Evolutionary conservation across 2,797 vertebrate genomes (phyloP).

Genomic region (Hoplostethus mediterraneus): DNA sequence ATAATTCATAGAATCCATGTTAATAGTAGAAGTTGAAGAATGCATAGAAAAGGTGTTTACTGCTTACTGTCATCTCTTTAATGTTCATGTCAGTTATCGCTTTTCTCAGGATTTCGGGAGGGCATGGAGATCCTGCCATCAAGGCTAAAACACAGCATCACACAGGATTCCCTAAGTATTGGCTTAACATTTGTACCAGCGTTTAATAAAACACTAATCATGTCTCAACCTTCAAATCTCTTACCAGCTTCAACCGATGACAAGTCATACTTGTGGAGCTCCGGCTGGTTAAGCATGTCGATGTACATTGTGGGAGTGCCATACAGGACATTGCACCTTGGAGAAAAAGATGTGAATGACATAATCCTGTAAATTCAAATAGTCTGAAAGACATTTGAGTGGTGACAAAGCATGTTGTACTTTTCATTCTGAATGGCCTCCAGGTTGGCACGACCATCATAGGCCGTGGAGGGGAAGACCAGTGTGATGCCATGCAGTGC

Average conservation of each 20-base stretch:
- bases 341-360: not conserved
- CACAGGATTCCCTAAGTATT: not conserved
- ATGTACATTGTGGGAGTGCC: constrained; percentile 93
- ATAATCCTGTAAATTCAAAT: not conserved
- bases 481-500: constrained; percentile 83
- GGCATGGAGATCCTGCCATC: constrained; percentile 72
- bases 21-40: not conserved
- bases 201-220: not conserved
- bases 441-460: constrained; percentile 82
- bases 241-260: constrained; percentile 86
- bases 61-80: constrained; percentile 68
- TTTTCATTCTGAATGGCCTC: constrained; percentile 88
- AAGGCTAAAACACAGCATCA: constrained; percentile 56
- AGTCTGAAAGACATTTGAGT: not conserved
- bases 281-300: constrained; percentile 86
- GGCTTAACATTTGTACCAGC: not conserved
- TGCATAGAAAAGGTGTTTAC: not conserved
- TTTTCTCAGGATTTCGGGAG: constrained; percentile 73
- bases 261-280: constrained; percentile 84
- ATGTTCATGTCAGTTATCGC: constrained; percentile 70
- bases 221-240: constrained; percentile 22
- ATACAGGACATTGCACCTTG: constrained; percentile 82
- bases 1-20: not conserved
- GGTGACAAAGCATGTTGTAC: constrained; percentile 66
- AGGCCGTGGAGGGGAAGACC: constrained; percentile 85